Percentiles rank a stretch among this genome's conserved stretches.
These are phyloP conservation scores for Bedellia somnulentella DNA, from an alignment of 2,888 invertebrate species.

Conservation along the genomic window DNA sequence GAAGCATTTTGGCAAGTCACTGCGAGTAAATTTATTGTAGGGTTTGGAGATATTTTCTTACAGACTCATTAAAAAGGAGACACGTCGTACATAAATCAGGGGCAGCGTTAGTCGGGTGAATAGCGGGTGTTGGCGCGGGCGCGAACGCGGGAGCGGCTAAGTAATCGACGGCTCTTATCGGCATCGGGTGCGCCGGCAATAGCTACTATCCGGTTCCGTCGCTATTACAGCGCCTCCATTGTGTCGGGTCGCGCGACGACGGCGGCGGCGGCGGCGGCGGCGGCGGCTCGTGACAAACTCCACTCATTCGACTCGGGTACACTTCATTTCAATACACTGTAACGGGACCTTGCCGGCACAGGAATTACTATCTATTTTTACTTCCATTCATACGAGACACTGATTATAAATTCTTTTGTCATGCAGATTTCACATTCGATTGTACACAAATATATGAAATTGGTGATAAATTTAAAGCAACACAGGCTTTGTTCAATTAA, in stretches of 20 bases:
- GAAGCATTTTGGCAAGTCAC: constrained; percentile 49
- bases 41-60: constrained; percentile 56
- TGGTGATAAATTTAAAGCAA: constrained; percentile 7
- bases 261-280: constrained; percentile 13
- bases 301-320: constrained; percentile 20
- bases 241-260: constrained; percentile 16
- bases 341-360: not conserved
- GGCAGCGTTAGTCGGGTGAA: too few species aligned
- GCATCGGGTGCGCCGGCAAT: constrained; percentile 44
- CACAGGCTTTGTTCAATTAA: constrained; percentile 12
- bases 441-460: constrained; percentile 2
- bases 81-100: constrained; percentile 59
- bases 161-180: constrained; percentile 41
- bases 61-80: constrained; percentile 61
- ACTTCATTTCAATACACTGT: constrained; percentile 38
- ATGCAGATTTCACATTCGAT: too few species aligned
- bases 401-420: too few species aligned
- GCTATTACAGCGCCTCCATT: constrained; percentile 33
- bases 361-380: too few species aligned
- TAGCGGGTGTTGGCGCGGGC: constrained; percentile 20
- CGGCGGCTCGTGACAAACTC: too few species aligned
- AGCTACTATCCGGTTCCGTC: constrained; percentile 59
- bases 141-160: constrained; percentile 16
- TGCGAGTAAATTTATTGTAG: constrained; percentile 50
- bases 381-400: too few species aligned